Base-by-base conservation (phyloP, 2,888 invertebrate genomes). In the Latheticus oryzae region DNA sequence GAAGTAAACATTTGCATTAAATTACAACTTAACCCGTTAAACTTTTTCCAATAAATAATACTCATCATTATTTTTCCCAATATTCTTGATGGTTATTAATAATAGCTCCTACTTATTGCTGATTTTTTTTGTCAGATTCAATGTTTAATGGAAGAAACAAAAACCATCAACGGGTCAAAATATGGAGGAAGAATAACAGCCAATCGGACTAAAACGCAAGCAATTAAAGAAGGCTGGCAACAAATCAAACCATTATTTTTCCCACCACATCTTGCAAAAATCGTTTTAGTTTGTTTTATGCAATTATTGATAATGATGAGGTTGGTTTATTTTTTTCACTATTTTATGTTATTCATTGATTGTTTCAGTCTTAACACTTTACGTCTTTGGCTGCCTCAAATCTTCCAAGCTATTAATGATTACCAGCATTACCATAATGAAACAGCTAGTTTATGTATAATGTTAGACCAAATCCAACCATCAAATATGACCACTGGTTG, bases 341-440 rank as follows among this genome's bases (percentile, higher is more conserved):
- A n/a, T n/a, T n/a, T n/a, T n/a, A n/a, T n/a, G n/a, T n/a, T n/a
- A n/a, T n/a, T n/a, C n/a, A n/a, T n/a, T n/a, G n/a, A n/a, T n/a
- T n/a, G n/a, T 67, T 73, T 58, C 52, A 78, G 79, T 30, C 62
- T 89, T 63, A 93, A 93, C 71, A 91, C 93, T 0, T 80, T 94
- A 24, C 87, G 93, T 8, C 82, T 94, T 19, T 95, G 94, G 93
- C 83, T 93, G 64, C 94, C 94, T 0, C 92, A 93, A 73, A 81
- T 95, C 9, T 93, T 93, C 63, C 86, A 89, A 47, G 88, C 89
- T 74, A 86, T 89, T 42, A 76, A 75, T 58, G 77, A 78, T 55
- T 78, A 77, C 58, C 64, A 74, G 58, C 55, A 54, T 15, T 57
- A 63, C 15, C 64, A 76, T 45, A 70, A 74, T 50, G 64, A 68